A percentile compares a stretch with the other conserved stretches of the same genome.
Conservation (phyloP, 2,888 invertebrate genomes). For the Drosophila pegasa region DNA sequence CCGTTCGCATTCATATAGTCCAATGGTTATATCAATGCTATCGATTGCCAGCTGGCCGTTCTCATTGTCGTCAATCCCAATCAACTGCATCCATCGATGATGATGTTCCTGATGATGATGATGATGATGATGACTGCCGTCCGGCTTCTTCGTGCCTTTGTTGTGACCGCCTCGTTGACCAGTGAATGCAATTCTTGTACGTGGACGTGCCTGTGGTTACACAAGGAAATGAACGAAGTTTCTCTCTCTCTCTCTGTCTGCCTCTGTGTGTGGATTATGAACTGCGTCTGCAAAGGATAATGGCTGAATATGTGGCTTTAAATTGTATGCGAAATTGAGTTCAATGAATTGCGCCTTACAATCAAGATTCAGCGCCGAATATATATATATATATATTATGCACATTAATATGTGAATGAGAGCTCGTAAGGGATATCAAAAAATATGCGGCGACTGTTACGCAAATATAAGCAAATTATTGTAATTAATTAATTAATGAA, state of each 20-base stretch:
- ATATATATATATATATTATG: neutral
- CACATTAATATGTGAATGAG: neutral
- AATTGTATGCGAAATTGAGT: slow-evolving; percentile 51
- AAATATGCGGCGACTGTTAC: neutral
- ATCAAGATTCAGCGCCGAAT: slow-evolving; percentile 10
- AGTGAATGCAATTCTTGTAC: slow-evolving; percentile 54
- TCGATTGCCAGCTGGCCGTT: slow-evolving; percentile 21
- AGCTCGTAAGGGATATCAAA: slow-evolving; percentile 5
- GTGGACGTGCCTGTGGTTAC: slow-evolving; percentile 52
- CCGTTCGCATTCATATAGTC: slow-evolving; percentile 27
- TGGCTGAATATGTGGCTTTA: slow-evolving; percentile 45
- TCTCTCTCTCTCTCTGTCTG: neutral
- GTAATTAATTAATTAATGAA: neutral
- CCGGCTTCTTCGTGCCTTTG: slow-evolving; percentile 45
- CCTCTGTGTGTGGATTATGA: slow-evolving; percentile 23
- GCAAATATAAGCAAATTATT: slow-evolving; percentile 5
- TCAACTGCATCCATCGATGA: slow-evolving; percentile 42
- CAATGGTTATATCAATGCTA: slow-evolving; percentile 30
- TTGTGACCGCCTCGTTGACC: slow-evolving; percentile 52
- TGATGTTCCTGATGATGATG: slow-evolving; percentile 41
- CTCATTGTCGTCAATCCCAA: slow-evolving; percentile 32
- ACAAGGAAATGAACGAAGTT: slow-evolving; percentile 35
- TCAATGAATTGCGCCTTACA: slow-evolving; percentile 30
- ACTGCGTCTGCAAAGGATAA: slow-evolving; percentile 35
- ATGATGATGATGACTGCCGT: slow-evolving; percentile 47